Evolutionary conservation across 1,140 invertebrate species (phyloP), one percentile per base, ranked within the genome.

Genomic region (Euwallacea similis): DNA sequence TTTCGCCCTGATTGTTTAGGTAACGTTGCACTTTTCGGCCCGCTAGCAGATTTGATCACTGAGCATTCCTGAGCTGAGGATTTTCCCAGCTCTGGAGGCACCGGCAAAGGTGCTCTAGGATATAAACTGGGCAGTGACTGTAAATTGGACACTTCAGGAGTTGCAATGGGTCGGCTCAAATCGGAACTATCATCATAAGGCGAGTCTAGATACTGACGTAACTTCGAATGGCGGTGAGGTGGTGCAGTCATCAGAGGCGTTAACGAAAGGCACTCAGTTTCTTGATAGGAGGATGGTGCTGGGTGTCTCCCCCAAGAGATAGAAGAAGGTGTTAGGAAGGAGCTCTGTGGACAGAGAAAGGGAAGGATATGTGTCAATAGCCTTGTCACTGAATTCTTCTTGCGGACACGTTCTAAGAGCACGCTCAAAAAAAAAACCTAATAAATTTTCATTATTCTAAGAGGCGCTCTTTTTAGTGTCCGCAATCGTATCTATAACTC

Each of bases 341-440:
- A 56, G 64, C 81, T 88, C 87, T 89, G 87, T 87, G 86, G 88
- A 89, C 87, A 88, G 76, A 79, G 85, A 87, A 71, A 87, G 85
- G 85, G 87, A 87, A 87, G 86, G 86, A 87, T 84, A 83, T 85
- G 82, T 85, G 82, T 84, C 82, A 75, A 77, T 79, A 69, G 71
- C 72, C 74, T 67, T 62, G 60, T 56, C 64, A 66, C 71, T 71
- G n/a, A 33, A 33, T 33, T 33, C 21, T 33, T 33, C 21, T 33
- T 33, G 21, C 21, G 21, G 21, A 33, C 21, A 33, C 21, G 21
- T 33, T 33, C 21, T 33, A 33, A 33, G 21, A 33, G 21, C 21
- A 33, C 21, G 4, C 21, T 33, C 21, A 33, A 33, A 33, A 33
- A 33, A 33, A 33, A 33, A 33, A 33, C 21, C 21, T 33, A 33